Evolutionary conservation across 2,113 vertebrate species (phyloP).

Genomic region (Motacilla alba): DNA sequence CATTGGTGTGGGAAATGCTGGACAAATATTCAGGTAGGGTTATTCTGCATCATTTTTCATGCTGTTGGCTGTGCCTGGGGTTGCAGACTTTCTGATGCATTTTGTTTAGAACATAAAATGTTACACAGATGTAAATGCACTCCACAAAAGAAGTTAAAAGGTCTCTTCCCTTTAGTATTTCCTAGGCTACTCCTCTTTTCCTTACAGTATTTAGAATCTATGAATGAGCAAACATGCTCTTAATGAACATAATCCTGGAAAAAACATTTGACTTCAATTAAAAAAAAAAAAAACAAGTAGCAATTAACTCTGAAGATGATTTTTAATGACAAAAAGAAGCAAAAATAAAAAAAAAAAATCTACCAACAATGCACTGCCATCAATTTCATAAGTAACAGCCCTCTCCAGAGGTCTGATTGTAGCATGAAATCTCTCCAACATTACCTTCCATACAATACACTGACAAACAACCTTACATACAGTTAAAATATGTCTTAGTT

Average conservation of each 20-base stretch:
- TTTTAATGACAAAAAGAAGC: neutral
- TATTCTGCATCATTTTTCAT: neutral
- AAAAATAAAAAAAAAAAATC: neutral
- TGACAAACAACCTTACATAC: neutral
- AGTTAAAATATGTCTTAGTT: neutral
- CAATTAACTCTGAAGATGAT: neutral
- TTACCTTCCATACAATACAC: neutral
- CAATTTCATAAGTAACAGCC: neutral
- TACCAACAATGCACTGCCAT: neutral
- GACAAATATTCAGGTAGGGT: neutral
- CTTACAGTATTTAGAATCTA: neutral
- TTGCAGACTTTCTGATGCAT: neutral
- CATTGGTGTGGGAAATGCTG: neutral
- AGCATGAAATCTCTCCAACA: neutral
- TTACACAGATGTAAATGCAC: neutral
- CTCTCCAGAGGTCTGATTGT: neutral
- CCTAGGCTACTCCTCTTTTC: neutral
- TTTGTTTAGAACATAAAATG: neutral
- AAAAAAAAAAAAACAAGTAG: neutral
- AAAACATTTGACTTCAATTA: neutral
- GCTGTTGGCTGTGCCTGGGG: neutral
- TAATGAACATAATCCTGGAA: neutral
- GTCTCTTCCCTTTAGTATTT: neutral
- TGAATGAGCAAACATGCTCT: neutral
- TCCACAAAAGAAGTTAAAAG: neutral